Evolutionary conservation across 2,113 vertebrate species (phyloP).

Genomic region (Crocuta crocuta): DNA sequence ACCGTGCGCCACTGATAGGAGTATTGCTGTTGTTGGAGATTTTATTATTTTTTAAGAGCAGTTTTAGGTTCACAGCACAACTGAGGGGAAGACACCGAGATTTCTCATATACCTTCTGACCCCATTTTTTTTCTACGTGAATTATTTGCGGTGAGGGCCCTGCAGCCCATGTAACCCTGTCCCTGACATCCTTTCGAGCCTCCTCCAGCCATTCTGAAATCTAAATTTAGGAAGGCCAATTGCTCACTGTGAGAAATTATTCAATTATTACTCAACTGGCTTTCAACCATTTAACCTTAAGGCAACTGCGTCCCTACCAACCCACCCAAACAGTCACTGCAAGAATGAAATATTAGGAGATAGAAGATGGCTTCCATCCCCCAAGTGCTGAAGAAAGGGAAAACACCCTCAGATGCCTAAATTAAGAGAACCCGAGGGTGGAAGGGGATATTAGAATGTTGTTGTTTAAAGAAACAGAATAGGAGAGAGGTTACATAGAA

Average conservation of each 20-base stretch:
- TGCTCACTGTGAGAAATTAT: background rate
- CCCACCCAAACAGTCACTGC: background rate
- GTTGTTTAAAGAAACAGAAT: constrained; percentile 1
- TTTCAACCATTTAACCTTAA: background rate
- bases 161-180: background rate
- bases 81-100: background rate
- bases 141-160: background rate
- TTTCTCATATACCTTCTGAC: background rate
- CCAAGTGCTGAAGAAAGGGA: constrained; percentile 6
- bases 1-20: background rate
- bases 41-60: background rate
- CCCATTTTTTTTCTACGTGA: background rate
- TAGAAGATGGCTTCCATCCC: background rate
- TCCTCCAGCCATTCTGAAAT: background rate
- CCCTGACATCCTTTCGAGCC: background rate
- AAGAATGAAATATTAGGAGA: background rate
- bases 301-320: background rate
- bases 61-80: background rate
- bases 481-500: background rate
- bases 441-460: background rate
- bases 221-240: background rate
- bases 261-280: background rate
- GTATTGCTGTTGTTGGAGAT: background rate
- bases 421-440: background rate
- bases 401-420: background rate